phyloP scores from a whole-genome alignment of 2,113 vertebrate species.

The Scytalopus superciliaris region DNA sequence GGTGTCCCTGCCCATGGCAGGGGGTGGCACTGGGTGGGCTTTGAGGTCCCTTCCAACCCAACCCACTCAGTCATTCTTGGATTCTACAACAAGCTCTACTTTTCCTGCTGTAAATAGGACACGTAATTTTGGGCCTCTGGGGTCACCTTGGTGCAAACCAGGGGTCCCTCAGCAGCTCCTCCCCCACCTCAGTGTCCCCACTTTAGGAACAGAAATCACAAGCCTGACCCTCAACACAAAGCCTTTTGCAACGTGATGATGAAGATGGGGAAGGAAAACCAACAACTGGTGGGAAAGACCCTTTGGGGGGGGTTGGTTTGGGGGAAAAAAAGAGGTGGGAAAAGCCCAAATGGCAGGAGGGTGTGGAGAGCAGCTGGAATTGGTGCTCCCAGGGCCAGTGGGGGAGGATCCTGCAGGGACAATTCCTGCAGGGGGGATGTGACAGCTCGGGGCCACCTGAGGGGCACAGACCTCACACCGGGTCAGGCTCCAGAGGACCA shows the following conservation, averaged over 20 bases:
- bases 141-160: background rate
- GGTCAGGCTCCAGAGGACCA: background rate
- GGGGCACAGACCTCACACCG: background rate
- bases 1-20: background rate
- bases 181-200: background rate
- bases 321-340: background rate
- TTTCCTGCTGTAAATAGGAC: background rate
- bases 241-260: background rate
- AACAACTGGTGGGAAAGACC: fast-evolving
- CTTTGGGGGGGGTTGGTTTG: background rate
- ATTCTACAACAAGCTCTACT: background rate
- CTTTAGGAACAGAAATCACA: background rate
- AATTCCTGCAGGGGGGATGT: background rate
- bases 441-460: background rate
- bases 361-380: background rate
- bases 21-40: background rate
- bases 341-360: background rate
- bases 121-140: fast-evolving
- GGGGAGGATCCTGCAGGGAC: background rate
- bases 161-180: background rate
- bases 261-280: background rate
- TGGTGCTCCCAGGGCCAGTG: background rate
- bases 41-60: background rate
- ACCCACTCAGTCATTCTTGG: background rate
- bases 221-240: background rate